Evolutionary conservation across 2,797 vertebrate genomes (phyloP).

Genomic region (Nyctalus aviator): DNA sequence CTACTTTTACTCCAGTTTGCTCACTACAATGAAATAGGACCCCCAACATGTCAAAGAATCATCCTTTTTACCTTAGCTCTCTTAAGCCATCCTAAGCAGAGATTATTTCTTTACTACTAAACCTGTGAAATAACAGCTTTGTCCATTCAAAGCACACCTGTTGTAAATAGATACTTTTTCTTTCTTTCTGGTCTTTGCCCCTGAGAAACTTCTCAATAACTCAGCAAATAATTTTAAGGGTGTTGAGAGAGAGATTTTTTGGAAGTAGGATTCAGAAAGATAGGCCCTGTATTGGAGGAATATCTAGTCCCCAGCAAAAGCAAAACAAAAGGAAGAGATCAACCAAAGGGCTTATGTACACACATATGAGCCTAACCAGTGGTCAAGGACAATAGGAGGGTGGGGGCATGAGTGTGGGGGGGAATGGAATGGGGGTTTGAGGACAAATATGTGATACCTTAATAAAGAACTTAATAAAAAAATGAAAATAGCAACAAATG

Average conservation of each 20-base stretch:
- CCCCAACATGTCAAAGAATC: background rate
- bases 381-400: too few species aligned
- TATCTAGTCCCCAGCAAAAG: background rate
- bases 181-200: background rate
- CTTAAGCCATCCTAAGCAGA: background rate
- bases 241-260: background rate
- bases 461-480: too few species aligned
- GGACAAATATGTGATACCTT: too few species aligned
- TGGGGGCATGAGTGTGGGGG: too few species aligned
- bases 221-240: background rate
- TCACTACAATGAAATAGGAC: background rate
- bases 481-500: background rate
- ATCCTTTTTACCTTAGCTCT: background rate
- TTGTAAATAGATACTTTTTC: conserved; percentile 42
- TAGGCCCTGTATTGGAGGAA: background rate
- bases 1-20: background rate
- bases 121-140: conserved; percentile 9
- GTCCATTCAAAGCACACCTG: conserved; percentile 43
- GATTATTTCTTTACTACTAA: conserved; percentile 40
- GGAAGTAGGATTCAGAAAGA: background rate
- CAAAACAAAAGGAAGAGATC: background rate
- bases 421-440: too few species aligned
- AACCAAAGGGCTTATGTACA: too few species aligned
- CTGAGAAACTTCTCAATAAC: background rate
- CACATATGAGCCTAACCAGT: too few species aligned